phyloP scores from a whole-genome alignment of 2,113 vertebrate species.

The Thomomys bottae region DNA sequence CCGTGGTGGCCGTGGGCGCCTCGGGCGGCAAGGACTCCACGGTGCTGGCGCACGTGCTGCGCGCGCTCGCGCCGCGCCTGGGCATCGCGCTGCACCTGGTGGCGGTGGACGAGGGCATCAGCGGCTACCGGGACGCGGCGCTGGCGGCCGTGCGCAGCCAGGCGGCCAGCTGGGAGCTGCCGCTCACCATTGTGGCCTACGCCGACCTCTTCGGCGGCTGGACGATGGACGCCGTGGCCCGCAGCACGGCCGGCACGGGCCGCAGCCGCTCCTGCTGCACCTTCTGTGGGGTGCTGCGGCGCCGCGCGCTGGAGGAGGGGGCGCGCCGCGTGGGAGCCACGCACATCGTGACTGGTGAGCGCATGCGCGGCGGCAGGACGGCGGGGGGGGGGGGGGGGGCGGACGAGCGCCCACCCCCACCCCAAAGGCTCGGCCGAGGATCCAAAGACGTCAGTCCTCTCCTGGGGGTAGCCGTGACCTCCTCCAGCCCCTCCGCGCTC shows the following conservation, averaged over 20 bases:
- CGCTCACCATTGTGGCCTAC: constrained; percentile 91
- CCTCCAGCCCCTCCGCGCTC: not conserved
- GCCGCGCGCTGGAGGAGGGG: constrained; percentile 91
- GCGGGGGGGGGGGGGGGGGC: too few species aligned
- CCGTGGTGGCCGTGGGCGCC: constrained; percentile 90
- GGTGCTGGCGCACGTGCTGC: constrained; percentile 91
- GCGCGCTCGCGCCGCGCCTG: constrained; percentile 88
- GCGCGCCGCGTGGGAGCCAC: constrained; percentile 91
- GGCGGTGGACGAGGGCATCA: constrained; percentile 91
- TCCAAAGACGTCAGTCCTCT: not conserved
- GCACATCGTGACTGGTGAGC: constrained; percentile 92
- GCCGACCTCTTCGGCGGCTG: constrained; percentile 91
- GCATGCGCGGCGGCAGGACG: rapidly evolving
- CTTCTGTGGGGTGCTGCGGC: constrained; percentile 93
- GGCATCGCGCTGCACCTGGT: constrained; percentile 88
- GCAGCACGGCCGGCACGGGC: constrained; percentile 84
- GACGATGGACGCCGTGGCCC: constrained; percentile 93
- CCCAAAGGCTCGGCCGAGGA: too few species aligned
- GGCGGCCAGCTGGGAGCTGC: constrained; percentile 89
- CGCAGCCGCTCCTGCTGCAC: constrained; percentile 92
- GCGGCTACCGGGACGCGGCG: constrained; percentile 91
- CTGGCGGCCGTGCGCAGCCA: constrained; percentile 91
- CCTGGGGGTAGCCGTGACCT: not conserved
- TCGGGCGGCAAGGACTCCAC: constrained; percentile 95
- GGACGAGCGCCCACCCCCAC: too few species aligned